Evolutionary conservation across 1,140 invertebrate species (phyloP), one percentile per base, ranked within the genome.

Genomic region (Brachionus rubens): DNA sequence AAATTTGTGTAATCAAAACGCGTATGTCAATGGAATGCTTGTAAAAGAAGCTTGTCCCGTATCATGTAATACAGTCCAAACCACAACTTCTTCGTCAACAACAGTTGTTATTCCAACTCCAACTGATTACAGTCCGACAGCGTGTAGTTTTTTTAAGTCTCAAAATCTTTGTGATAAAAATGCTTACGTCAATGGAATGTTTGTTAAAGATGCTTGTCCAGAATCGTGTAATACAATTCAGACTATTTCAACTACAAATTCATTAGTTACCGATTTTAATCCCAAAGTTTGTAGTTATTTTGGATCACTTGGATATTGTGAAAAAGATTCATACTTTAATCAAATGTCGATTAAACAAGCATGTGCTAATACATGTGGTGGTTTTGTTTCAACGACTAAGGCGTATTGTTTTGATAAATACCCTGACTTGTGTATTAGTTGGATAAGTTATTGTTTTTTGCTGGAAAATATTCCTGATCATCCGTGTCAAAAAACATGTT

Each of bases 31-130:
- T 59, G 19, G 16, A 59, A 33, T n/a, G 4, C 54, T 30, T 9
- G 36, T 59, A 6, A 59, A 59, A 36, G 54, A 59, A 59, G 54
- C 54, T 19, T 59, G 54, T 36, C 28, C 54, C 19, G 16, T 59
- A 16, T 33, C 14, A n/a, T 59, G 54, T 19, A 59, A 59, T 59
- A 19, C 26, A 19, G 1, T n/a, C 7, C 12, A 7, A 59, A 59
- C 16, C 10, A 54, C 16, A 14, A 5, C 46, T n/a, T n/a, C 3
- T 12, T 12, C 48, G 1, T 24, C 48, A 19, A 54, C 52, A 28
- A 54, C 52, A 12, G 16, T 14, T 3, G 4, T 28, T 14, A 12
- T 21, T 28, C 12, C 6, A 36, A n/a, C 12, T 0, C 10, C 4
- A 7, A 40, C 16, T 19, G 33, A 36, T 36, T 36, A 5, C 9